A percentile compares a stretch with the other conserved stretches of the same genome.
phyloP scores from a whole-genome alignment of 2,888 invertebrate genomes.

The Dione vanillae region DNA sequence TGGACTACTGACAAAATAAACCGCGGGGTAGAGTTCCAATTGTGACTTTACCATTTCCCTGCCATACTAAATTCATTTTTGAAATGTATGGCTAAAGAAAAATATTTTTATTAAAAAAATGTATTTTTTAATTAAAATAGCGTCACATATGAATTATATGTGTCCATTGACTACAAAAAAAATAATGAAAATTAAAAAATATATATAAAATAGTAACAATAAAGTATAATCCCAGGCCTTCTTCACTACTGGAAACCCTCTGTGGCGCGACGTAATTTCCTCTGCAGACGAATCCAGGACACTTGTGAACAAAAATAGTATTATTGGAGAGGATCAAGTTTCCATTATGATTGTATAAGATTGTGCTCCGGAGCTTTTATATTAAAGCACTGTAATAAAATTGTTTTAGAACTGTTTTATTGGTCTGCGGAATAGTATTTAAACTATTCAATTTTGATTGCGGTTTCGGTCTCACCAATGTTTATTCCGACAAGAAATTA shows the following conservation, averaged over 20 bases:
- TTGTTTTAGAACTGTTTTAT: conserved; percentile 22
- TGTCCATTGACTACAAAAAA: no score
- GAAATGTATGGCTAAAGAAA: no score
- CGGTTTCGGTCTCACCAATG: conserved; percentile 13
- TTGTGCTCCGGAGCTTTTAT: conserved; percentile 6
- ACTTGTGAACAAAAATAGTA: conserved; percentile 43
- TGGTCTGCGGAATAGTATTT: conserved; percentile 13
- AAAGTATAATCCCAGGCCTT: neutral
- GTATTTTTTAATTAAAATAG: no score
- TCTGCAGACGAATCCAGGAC: conserved; percentile 48
- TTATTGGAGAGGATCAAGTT: conserved; percentile 33
- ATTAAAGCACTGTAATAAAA: conserved; percentile 19
- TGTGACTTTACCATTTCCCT: no score
- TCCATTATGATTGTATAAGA: conserved; percentile 31
- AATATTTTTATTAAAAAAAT: no score
- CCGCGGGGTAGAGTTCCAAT: no score
- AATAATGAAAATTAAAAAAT: neutral
- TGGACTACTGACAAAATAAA: no score
- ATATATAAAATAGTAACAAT: no score
- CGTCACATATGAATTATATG: no score
- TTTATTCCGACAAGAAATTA: conserved; percentile 7
- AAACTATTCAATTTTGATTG: conserved; percentile 10
- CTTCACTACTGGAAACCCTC: conserved; percentile 14
- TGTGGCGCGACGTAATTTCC: conserved; percentile 53
- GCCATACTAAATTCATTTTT: no score